A percentile compares a stretch with the other conserved stretches of the same genome.
phyloP scores from a whole-genome alignment of 2,888 invertebrate species.

The Hetaerina titia region DNA sequence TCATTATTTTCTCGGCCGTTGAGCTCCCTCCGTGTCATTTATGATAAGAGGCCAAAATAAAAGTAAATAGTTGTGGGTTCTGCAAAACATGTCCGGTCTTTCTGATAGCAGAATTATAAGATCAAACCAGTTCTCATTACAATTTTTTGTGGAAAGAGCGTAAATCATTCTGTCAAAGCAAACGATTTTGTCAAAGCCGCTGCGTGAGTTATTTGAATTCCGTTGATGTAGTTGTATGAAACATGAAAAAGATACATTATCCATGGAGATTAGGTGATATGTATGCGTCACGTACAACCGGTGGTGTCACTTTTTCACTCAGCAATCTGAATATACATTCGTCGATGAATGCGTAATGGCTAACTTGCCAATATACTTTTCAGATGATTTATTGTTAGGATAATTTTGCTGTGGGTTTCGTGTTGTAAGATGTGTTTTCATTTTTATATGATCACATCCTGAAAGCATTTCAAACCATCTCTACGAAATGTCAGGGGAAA shows the following conservation, averaged over 20 bases:
- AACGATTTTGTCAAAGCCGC: not conserved
- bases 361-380: not conserved
- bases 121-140: not conserved
- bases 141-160: not conserved
- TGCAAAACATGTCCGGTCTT: not conserved
- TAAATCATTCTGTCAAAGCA: not conserved
- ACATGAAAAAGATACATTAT: not conserved
- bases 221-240: not conserved
- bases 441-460: not conserved
- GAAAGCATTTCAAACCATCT: too few relatives aligned
- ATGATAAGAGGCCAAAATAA: not conserved
- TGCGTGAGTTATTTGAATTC: not conserved
- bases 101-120: not conserved
- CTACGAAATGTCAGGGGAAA: too few relatives aligned
- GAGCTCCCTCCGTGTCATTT: not conserved
- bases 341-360: not conserved
- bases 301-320: slow-evolving; percentile 19
- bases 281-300: not conserved
- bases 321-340: not conserved
- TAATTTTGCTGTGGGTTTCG: not conserved
- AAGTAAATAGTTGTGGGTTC: not conserved
- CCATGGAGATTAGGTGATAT: not conserved
- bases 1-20: not conserved
- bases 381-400: not conserved
- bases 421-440: not conserved